Evolutionary conservation across 2,888 invertebrate species (phyloP).

Genomic region (Euzophera pinguis): DNA sequence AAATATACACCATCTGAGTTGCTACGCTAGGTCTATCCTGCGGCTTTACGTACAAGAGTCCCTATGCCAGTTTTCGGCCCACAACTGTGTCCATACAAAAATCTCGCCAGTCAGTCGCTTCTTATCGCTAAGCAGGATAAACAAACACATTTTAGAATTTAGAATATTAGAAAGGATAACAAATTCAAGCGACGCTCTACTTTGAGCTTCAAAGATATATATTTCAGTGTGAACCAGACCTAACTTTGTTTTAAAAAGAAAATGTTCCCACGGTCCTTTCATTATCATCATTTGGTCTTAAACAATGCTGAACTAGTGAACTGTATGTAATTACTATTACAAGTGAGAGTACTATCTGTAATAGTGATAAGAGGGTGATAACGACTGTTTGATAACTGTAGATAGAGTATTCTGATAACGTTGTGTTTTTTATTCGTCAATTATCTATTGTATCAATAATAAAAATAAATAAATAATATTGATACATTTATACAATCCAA

Average conservation of each 20-base stretch:
- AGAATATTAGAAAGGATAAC: no score
- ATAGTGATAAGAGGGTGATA: conserved; percentile 5
- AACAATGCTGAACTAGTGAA: conserved; percentile 1
- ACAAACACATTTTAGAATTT: no score
- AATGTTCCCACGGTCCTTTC: conserved; percentile 1
- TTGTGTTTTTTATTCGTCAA: not conserved
- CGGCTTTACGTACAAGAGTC: no score
- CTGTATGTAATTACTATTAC: not conserved
- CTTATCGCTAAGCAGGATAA: no score
- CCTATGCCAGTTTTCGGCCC: no score
- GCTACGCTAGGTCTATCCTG: no score
- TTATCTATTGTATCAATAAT: not conserved
- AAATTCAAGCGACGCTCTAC: no score
- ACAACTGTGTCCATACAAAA: no score
- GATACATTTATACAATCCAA: no score
- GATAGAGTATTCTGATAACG: not conserved
- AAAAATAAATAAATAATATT: no score
- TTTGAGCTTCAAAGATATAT: not conserved
- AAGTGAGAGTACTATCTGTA: not conserved
- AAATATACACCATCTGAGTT: no score
- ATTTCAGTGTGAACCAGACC: not conserved
- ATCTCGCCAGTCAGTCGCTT: no score
- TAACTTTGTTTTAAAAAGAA: conserved; percentile 4
- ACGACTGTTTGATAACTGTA: conserved; percentile 1
- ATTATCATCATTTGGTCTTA: not conserved